Conservation (phyloP, 2,888 invertebrate species). For the Spodoptera exigua region DNA sequence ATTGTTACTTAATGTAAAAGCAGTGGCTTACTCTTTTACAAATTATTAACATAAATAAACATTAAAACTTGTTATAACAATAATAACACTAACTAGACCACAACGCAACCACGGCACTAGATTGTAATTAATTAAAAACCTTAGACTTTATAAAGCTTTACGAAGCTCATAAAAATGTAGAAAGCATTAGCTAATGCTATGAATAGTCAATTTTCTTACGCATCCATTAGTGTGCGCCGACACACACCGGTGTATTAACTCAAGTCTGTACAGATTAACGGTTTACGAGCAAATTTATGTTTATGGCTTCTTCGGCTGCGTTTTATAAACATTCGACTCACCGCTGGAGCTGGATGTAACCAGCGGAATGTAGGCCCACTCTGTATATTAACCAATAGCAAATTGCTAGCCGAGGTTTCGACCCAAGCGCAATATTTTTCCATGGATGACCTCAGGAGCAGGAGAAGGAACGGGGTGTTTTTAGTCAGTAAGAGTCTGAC, state of each 20-base stretch:
- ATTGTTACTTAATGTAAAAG: no score
- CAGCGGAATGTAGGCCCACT: slow-evolving; percentile 33
- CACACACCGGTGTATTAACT: slow-evolving; percentile 62
- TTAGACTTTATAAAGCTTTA: neutral
- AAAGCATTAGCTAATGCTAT: slow-evolving; percentile 8
- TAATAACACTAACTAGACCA: neutral
- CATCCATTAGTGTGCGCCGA: slow-evolving; percentile 33
- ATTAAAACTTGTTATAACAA: neutral
- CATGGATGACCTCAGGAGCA: no score
- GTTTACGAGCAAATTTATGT: slow-evolving; percentile 74
- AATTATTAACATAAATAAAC: neutral
- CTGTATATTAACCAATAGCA: slow-evolving; percentile 20
- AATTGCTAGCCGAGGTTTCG: neutral
- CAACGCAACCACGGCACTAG: neutral
- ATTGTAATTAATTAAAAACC: neutral
- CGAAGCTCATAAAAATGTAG: neutral
- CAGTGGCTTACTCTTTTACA: no score
- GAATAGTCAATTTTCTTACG: slow-evolving; percentile 37
- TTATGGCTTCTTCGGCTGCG: slow-evolving; percentile 70
- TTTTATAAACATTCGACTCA: slow-evolving; percentile 67
- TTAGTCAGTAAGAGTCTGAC: no score
- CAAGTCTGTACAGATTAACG: slow-evolving; percentile 72
- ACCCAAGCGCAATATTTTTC: no score
- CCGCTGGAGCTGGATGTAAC: slow-evolving; percentile 61
- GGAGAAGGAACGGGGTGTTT: no score